Base-by-base conservation (phyloP, 2,113 vertebrate genomes). In the Cairina moschata region DNA sequence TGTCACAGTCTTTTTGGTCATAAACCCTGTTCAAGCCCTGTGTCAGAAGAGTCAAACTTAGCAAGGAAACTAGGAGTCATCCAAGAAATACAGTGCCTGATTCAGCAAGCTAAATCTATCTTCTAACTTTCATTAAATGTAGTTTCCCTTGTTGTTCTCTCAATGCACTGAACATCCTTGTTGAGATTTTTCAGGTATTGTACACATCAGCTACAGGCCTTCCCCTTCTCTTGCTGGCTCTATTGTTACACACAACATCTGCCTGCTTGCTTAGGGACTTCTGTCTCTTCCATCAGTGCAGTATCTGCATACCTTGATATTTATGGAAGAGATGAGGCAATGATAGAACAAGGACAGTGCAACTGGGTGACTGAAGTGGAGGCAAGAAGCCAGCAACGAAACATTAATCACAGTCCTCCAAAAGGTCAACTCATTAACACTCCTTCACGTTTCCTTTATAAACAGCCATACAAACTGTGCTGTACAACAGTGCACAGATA, bases 101-200 rank as follows among this genome's bases (percentile, higher is more conserved):
- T 40, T 71, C 42, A 66, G 71, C 36, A 54, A 82, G 52, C 52
- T 66, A 13, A 26, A 71, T 23, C 32, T 44, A 28, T 26, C 81
- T 81, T 46, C 52, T n/a, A 48, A 23, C n/a, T 29, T 36, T 7
- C 52, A 21, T 46, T 60, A 44, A 55, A 48, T 0, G 0, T 60
- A 67, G 38, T 31, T 71, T 59, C 44, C 36, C 28, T 28, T 21
- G 10, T 25, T n/a, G 23, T 58, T 32, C 40, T 34, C 44, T 8
- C 0, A 0, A 28, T 31, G 29, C 0, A 0, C 15, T 31, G 13
- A 54, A 42, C 63, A 29, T 42, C 34, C 34, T 29, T 7, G n/a
- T 59, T 55, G 83, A 42, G 36, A 18, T 34, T 22, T 75, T 56
- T 20, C 4, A 2, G 32, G 40, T 28, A 20, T n/a, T 32, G 14